Evolutionary conservation across 2,888 invertebrate species (phyloP).

Genomic region (Fragum fragum): DNA sequence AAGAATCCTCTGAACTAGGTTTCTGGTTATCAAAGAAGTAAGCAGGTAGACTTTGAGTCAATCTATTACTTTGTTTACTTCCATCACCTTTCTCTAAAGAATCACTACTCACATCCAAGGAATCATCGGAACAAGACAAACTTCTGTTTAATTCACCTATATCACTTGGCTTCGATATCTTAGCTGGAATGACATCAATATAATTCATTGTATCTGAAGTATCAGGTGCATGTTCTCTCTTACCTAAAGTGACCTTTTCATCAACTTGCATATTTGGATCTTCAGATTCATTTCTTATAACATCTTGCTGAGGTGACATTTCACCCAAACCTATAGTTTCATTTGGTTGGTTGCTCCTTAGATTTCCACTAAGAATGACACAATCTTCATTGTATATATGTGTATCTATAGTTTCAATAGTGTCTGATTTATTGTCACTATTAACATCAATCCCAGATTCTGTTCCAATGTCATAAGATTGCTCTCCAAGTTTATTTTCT

Average conservation of each 20-base stretch:
- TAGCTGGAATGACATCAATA: background rate
- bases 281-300: background rate
- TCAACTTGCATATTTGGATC: background rate
- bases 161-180: background rate
- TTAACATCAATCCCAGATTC: constrained; percentile 30
- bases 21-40: constrained; percentile 44
- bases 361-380: constrained; percentile 14
- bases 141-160: constrained; percentile 46
- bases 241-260: constrained; percentile 40
- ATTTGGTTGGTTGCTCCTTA: background rate
- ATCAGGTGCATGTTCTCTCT: constrained; percentile 34
- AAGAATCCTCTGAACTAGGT: constrained; percentile 48
- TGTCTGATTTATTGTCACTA: constrained; percentile 27
- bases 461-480: constrained; percentile 2
- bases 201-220: background rate
- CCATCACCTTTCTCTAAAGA: constrained; percentile 54
- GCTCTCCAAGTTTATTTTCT: background rate
- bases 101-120: constrained; percentile 53
- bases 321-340: background rate
- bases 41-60: constrained; percentile 57
- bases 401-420: constrained; percentile 20
- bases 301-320: background rate
- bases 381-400: constrained; percentile 2
- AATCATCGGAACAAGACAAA: constrained; percentile 54
- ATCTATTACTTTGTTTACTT: constrained; percentile 20